Evolutionary conservation across 2,113 vertebrate species (phyloP), one percentile per base, ranked within the genome.

Genomic region (Myotis lucifugus): DNA sequence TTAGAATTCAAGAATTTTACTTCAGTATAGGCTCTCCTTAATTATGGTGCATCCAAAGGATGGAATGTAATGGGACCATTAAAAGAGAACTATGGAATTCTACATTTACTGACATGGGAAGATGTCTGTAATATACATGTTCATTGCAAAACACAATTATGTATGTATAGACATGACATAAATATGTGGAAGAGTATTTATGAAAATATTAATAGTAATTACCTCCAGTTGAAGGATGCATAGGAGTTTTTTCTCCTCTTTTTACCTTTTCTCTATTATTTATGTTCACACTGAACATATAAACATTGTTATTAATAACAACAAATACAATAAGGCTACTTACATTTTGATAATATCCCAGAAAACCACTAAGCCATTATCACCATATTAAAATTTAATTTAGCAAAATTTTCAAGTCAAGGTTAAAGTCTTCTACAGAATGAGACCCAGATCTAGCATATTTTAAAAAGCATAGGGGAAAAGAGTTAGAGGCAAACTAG

Each of bases 351-450:
- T 88, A 61, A 50, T 67, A 90, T 56, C 50, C 21, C 54, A 96
- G 83, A 93, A 97, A 95, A 85, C 17, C 73, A 91, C 54, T 67
- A 87, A 87, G 37, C 46, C 37, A 64, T 78, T 74, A 90, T 40
- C 5, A 69, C 15, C 64, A 88, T 76, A 96, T 95, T 86, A 93
- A 95, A 90, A 76, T 89, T 94, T 88, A 93, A 88, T 78, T 93
- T 78, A 95, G 67, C 27, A 96, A 93, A 77, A 81, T 91, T 95
- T 89, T 94, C 42, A 91, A 95, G 77, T 85, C 25, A 95, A 94
- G 50, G 34, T 85, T 84, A 67, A 81, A 94, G 59, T 79, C 12
- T 25, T 34, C 83, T 76, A 82, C 83, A 59, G 34, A 89, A 88
- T 86, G 37, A 92, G n/a, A 72, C 48, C 54, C 17, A 82, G 66